Percentiles rank a stretch among this genome's conserved stretches.
phyloP scores from a whole-genome alignment of 92 coral and sea anemone species.

The Porites rus region DNA sequence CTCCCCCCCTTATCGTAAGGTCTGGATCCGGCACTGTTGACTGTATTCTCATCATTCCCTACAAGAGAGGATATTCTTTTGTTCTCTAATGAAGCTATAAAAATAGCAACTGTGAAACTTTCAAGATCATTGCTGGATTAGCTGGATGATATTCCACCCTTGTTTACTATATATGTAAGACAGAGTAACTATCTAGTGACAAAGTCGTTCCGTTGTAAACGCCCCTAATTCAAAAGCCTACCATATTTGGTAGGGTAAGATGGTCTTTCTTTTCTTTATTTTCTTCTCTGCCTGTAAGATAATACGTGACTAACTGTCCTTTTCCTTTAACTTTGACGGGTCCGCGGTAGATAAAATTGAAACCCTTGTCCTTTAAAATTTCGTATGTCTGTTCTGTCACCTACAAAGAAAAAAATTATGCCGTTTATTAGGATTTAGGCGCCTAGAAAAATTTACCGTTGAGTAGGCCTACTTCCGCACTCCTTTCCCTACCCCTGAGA shows the following conservation, averaged over 20 bases:
- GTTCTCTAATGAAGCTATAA: too few species aligned
- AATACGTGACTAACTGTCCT: constrained; percentile 96
- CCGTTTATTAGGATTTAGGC: neutral
- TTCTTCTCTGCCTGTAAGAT: constrained; percentile 83
- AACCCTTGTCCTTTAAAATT: constrained; percentile 88
- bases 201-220: too few species aligned
- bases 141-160: too few species aligned
- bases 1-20: too few species aligned
- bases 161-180: too few species aligned
- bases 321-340: constrained; percentile 97
- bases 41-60: too few species aligned
- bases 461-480: neutral
- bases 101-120: too few species aligned
- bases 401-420: constrained; percentile 29
- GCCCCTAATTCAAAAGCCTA: constrained; percentile 1
- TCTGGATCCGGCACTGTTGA: too few species aligned
- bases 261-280: constrained; percentile 24
- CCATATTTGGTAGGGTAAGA: constrained; percentile 71
- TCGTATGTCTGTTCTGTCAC: constrained; percentile 94
- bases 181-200: too few species aligned
- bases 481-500: too few species aligned
- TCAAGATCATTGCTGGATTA: too few species aligned
- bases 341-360: constrained; percentile 94
- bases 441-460: neutral
- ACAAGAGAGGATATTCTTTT: too few species aligned